These are phyloP conservation scores for Triplophysa yarkandensis DNA, from an alignment of 2,797 vertebrate genomes.

Conservation along the genomic window DNA sequence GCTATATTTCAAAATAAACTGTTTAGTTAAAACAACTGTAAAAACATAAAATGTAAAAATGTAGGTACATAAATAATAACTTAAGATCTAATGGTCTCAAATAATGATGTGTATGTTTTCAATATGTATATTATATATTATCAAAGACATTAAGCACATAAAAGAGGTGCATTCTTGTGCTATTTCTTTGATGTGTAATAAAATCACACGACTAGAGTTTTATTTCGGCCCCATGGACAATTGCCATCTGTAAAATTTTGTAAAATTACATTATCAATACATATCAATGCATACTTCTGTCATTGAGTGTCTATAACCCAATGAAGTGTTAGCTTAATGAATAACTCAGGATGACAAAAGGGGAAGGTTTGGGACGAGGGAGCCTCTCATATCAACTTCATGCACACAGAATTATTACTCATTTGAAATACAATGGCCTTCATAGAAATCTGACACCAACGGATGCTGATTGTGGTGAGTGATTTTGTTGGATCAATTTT, in stretches of 20 bases:
- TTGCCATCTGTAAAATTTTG: background rate
- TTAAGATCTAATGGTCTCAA: no score
- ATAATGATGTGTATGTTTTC: no score
- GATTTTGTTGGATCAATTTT: background rate
- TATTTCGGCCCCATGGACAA: background rate
- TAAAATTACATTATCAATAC: background rate
- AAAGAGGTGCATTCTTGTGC: no score
- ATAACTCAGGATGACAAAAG: background rate
- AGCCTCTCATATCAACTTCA: conserved; percentile 3
- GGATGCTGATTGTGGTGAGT: conserved; percentile 16
- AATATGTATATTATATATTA: no score
- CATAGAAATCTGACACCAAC: background rate
- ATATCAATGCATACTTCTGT: background rate
- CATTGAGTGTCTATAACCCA: background rate
- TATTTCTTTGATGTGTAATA: background rate
- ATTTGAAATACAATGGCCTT: background rate
- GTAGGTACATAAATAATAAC: no score
- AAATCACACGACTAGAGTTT: background rate
- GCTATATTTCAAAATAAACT: background rate
- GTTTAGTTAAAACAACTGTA: no score
- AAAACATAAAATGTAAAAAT: background rate
- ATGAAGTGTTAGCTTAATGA: conserved; percentile 28
- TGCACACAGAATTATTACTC: background rate
- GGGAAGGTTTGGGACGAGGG: background rate
- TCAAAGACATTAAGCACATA: no score